Evolutionary conservation across 2,113 vertebrate species (phyloP).

Genomic region (Eublepharis macularius): DNA sequence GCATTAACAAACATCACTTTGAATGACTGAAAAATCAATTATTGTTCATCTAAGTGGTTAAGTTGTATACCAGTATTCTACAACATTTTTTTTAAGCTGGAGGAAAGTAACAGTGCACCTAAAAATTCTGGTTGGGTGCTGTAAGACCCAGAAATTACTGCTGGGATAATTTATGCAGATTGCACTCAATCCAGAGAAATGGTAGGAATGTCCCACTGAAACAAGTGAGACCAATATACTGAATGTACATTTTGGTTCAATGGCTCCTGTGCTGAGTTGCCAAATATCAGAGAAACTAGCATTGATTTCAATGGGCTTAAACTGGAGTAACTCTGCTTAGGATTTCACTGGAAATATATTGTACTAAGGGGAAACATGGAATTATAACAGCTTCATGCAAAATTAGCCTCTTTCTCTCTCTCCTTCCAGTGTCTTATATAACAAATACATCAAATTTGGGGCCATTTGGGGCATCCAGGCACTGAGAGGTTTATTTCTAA

Average conservation of each 20-base stretch:
- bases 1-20: conserved; percentile 37
- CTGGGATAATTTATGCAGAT: background rate
- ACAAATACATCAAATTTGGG: background rate
- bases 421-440: background rate
- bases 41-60: conserved; percentile 52
- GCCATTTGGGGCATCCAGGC: background rate
- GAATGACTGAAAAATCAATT: conserved; percentile 29
- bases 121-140: background rate
- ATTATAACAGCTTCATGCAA: background rate
- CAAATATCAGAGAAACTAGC: background rate
- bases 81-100: background rate
- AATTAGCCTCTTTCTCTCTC: background rate
- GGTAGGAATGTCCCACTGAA: background rate
- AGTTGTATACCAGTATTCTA: too few relatives aligned
- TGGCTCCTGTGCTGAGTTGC: background rate
- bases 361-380: background rate
- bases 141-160: background rate
- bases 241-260: background rate
- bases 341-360: too few relatives aligned
- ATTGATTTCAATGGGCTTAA: background rate
- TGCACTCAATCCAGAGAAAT: background rate
- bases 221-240: background rate
- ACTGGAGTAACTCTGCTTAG: too few relatives aligned
- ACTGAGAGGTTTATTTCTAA: background rate
- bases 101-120: background rate